A percentile compares a stretch with the other conserved stretches of the same genome.
Conservation (phyloP, 2,888 invertebrate species). For the Folsomia candida region DNA sequence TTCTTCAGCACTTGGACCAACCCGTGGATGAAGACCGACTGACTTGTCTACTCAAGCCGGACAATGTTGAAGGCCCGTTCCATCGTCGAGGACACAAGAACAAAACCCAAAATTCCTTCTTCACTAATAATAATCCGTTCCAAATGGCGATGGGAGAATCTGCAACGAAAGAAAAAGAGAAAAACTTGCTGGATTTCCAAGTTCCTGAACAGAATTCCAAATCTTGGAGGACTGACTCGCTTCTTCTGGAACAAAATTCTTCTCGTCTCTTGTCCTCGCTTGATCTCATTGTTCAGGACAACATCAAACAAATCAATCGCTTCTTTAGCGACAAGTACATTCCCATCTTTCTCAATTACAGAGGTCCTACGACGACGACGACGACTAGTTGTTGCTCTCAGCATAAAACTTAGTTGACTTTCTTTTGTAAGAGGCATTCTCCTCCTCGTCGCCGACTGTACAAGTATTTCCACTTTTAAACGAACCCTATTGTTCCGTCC, state of each 20-base stretch:
- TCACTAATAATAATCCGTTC: not conserved
- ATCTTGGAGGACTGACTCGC: not conserved
- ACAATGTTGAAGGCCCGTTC: slow-evolving; percentile 52
- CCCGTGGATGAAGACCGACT: slow-evolving; percentile 51
- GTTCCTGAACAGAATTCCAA: slow-evolving; percentile 13
- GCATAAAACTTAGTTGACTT: too few relatives aligned
- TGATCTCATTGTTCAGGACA: slow-evolving; percentile 50
- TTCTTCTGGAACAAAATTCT: not conserved
- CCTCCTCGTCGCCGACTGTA: too few relatives aligned
- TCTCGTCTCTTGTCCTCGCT: slow-evolving; percentile 25
- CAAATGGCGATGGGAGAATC: not conserved
- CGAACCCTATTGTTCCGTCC: too few relatives aligned
- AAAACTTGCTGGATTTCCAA: not conserved
- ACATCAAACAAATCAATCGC: slow-evolving; percentile 49
- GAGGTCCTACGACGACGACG: slow-evolving; percentile 30
- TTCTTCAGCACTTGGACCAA: slow-evolving; percentile 51
- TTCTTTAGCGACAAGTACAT: slow-evolving; percentile 45
- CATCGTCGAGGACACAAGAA: slow-evolving; percentile 28
- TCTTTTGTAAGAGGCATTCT: too few relatives aligned
- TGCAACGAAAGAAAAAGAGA: not conserved
- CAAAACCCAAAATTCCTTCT: slow-evolving; percentile 4
- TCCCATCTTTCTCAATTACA: slow-evolving; percentile 47
- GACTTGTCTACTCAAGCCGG: slow-evolving; percentile 50
- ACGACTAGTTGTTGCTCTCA: slow-evolving; percentile 2
- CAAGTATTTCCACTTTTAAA: too few relatives aligned